Evolutionary conservation across 2,797 vertebrate species (phyloP), one percentile per base, ranked within the genome.

Genomic region (Gephyroberyx darwinii): DNA sequence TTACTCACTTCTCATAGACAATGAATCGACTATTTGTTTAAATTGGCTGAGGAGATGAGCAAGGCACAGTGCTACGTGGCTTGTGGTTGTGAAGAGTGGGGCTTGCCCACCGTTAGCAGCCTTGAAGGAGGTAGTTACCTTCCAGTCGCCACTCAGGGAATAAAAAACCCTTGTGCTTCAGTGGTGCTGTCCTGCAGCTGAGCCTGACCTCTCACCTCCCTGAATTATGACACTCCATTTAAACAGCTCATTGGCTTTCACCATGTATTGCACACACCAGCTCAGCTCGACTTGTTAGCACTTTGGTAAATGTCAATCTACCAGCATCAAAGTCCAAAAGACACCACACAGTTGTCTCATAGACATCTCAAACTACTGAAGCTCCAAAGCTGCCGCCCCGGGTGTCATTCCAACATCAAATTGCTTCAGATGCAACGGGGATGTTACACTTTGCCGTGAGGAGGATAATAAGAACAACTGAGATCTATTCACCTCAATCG

Each of bases 241-340:
- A 70, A 65, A 59, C 10, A 39, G 13, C 22, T 54, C 19, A 70
- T 63, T n/a, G 37, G 6, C 52, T 71, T 70, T 67, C 26, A 75
- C 41, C 59, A 8, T 37, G 43, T 39, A 39, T 61, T 41, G 47
- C 37, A 65, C 48, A 52, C 39, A 31, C 16, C 43, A 19, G 35
- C 37, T 43, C 33, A 17, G 45, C 26, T 59, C 33, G 68, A 10
- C 19, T 10, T 39, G 2, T 2, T 6, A 20, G 3, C 17, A 43
- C 33, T 74, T 69, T 76, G 41, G 66, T 64, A 50, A 60, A 55
- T 67, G 70, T 74, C 71, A 71, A 73, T 71, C 53, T 60, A 9
- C 33, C 31, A 16, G 31, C 20, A 57, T 76, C 54, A 68, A 62
- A 75, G 45, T 31, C 39, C 50, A 50, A 48, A 66, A 37, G 1